Conservation (phyloP, 2,797 vertebrate genomes). For the Platalea minor region DNA sequence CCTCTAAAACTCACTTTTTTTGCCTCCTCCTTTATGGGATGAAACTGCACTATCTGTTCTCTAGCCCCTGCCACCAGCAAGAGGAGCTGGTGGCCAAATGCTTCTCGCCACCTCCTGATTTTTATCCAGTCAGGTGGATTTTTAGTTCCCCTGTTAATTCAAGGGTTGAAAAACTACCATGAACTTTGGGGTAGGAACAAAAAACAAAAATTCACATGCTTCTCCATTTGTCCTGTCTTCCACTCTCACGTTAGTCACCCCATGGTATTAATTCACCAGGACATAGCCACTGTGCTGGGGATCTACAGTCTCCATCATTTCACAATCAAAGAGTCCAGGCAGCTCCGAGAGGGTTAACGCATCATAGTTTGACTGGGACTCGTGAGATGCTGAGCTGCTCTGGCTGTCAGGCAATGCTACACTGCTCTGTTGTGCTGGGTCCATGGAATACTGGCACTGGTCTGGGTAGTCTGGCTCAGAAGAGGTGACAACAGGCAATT, state of each 20-base stretch:
- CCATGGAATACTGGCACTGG: slow-evolving; percentile 81
- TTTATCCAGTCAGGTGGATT: slow-evolving; percentile 31
- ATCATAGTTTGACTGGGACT: slow-evolving; percentile 71
- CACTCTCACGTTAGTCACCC: neutral
- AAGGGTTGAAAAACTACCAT: slow-evolving; percentile 47
- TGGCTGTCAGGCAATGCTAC: slow-evolving; percentile 16
- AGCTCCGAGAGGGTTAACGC: slow-evolving; percentile 79
- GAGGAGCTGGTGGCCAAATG: neutral
- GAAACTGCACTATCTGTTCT: neutral
- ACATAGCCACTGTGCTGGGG: slow-evolving; percentile 92
- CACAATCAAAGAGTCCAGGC: slow-evolving; percentile 88
- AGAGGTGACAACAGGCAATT: slow-evolving; percentile 64
- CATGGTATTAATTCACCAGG: slow-evolving; percentile 84
- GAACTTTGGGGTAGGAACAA: slow-evolving; percentile 40
- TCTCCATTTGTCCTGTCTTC: slow-evolving; percentile 47
- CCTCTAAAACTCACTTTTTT: neutral
- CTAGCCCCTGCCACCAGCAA: slow-evolving; percentile 19
- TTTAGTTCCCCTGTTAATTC: slow-evolving; percentile 22
- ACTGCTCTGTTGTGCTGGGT: slow-evolving; percentile 63
- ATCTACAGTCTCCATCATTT: slow-evolving; percentile 99
- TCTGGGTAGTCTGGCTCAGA: slow-evolving; percentile 75
- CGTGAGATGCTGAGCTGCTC: slow-evolving; percentile 40
- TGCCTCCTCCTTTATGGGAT: neutral
- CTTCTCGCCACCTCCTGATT: neutral
- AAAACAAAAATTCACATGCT: slow-evolving; percentile 47